Evolutionary conservation across 2,888 invertebrate species (phyloP).

Genomic region (Acrobasis repandana): DNA sequence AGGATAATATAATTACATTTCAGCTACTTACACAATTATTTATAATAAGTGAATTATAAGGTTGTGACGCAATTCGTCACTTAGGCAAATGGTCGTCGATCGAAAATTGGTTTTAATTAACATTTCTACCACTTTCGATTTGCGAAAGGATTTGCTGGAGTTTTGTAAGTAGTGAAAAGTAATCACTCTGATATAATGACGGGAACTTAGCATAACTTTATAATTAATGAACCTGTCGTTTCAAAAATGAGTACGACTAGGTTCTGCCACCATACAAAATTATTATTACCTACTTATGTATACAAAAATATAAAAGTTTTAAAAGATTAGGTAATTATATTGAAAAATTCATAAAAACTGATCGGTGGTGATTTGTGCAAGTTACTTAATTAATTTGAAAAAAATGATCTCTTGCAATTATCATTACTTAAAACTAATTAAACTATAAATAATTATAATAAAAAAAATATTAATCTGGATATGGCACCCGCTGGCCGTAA

Average conservation of each 20-base stretch:
- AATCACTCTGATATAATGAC: neutral
- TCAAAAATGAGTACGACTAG: too few relatives aligned
- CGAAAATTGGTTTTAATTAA: too few relatives aligned
- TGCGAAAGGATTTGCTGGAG: neutral
- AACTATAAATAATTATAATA: slow-evolving; percentile 35
- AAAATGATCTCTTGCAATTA: neutral
- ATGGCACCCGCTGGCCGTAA: slow-evolving; percentile 40
- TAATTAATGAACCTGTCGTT: too few relatives aligned
- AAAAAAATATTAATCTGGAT: slow-evolving; percentile 32
- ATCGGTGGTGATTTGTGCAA: slow-evolving; percentile 10
- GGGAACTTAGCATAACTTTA: too few relatives aligned
- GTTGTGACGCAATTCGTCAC: too few relatives aligned
- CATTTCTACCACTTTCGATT: too few relatives aligned
- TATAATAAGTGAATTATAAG: too few relatives aligned
- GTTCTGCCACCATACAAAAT: too few relatives aligned
- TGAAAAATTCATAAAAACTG: neutral
- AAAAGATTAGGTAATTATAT: neutral
- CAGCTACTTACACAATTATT: neutral
- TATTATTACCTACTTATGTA: too few relatives aligned
- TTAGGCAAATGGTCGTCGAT: too few relatives aligned
- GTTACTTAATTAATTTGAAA: neutral
- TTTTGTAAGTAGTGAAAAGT: neutral
- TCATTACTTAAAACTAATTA: slow-evolving; percentile 33
- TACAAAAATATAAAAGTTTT: too few relatives aligned
- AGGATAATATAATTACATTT: neutral